Evolutionary conservation across 1,140 invertebrate genomes (phyloP).

Genomic region (Vanessa tameamea): DNA sequence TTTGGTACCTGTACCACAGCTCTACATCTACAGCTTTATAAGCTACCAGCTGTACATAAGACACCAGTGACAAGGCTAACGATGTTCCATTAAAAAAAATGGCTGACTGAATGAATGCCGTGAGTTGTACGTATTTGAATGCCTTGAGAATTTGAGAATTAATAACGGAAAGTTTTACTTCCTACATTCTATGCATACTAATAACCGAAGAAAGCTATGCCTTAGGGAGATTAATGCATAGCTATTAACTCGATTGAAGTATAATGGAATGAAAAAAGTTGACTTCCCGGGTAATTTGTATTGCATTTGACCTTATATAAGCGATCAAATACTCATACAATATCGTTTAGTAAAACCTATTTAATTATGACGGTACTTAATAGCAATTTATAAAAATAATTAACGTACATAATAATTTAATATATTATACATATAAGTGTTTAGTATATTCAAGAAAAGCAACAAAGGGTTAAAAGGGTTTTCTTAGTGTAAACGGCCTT

Average conservation of each 20-base stretch:
- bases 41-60: no score
- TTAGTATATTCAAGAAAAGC: no score
- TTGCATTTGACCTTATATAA: not conserved
- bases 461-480: no score
- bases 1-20: no score
- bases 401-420: no score
- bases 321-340: not conserved
- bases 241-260: constrained; percentile 1
- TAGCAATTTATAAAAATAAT: no score
- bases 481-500: no score
- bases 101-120: not conserved
- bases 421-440: no score
- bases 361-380: not conserved
- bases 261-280: not conserved
- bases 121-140: not conserved
- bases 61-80: no score
- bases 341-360: not conserved
- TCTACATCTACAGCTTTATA: no score
- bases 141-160: not conserved
- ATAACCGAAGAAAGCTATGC: not conserved
- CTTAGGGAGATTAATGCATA: not conserved
- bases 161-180: constrained; percentile 4
- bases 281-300: not conserved
- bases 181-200: constrained; percentile 7
- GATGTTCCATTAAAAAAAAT: no score